Evolutionary conservation across 2,113 vertebrate species (phyloP), one percentile per base, ranked within the genome.

Genomic region (Anhinga rufa): DNA sequence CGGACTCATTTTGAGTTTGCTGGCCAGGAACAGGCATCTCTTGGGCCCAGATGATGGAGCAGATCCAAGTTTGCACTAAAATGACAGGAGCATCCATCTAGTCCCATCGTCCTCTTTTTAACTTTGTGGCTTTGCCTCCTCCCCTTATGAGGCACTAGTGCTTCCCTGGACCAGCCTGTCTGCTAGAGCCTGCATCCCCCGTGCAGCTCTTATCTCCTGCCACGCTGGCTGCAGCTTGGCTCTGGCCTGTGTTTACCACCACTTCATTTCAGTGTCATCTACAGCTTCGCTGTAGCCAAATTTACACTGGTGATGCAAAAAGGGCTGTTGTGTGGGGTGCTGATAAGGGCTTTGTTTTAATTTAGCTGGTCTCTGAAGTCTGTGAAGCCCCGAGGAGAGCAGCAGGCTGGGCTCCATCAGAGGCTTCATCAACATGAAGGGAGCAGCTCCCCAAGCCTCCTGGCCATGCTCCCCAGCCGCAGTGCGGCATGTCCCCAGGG

Each of bases 321-420:
- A 60, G 61, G 44, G 36, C 52, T 60, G 36, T 71, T 91, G 57
- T 79, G 81, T 46, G 49, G 36, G 38, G 38, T 4, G 28, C 77
- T 92, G 94, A 94, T 89, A 95, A 90, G 48, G 70, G 34, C 36
- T 82, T 94, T 75, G 66, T 31, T 95, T 85, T 75, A 57, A 49
- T 95, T 92, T 68, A 79, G 52, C 51, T 64, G 34, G 16, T 81
- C 61, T 46, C 32, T 32, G 40, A 75, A 91, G 51, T 38, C 54
- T 48, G 20, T 48, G 76, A 77, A 92, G 31, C 24, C 52, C 19
- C 9, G 12, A 44, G 62, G 32, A 76, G 64, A 74, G 64, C 1
- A 2, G 15, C 60, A 24, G 18, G 6, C 60, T 65, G 64, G 72
- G 10, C 48, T 92, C 42, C 18, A 10, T 62, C 38, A 24, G 42